Evolutionary conservation across 2,113 vertebrate genomes (phyloP).

Genomic region (Crocuta crocuta): DNA sequence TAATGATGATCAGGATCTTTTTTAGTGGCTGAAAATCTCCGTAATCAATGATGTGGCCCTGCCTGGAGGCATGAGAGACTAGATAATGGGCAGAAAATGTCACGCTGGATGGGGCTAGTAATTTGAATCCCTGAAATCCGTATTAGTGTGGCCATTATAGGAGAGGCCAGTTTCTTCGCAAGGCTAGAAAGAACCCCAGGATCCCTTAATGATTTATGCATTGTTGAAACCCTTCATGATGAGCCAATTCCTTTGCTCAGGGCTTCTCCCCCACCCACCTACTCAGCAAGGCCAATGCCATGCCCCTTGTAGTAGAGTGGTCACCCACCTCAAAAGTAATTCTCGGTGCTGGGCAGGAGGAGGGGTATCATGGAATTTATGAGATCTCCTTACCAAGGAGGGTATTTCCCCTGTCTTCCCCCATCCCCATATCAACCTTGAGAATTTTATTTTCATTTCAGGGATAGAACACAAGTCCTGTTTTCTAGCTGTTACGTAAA

Average conservation of each 20-base stretch:
- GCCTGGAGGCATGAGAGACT: constrained; percentile 69
- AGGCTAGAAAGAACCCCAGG: constrained; percentile 2
- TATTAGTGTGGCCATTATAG: constrained; percentile 51
- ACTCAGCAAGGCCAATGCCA: not conserved
- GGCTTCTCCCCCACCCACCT: not conserved
- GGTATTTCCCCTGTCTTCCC: not conserved
- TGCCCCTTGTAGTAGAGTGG: not conserved
- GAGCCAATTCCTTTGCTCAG: not conserved
- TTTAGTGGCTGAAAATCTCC: constrained; percentile 63
- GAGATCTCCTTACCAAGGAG: not conserved
- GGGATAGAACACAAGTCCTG: not conserved
- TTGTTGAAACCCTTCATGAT: not conserved
- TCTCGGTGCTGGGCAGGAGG: not conserved
- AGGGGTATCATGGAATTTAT: not conserved
- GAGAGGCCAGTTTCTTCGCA: constrained; percentile 34
- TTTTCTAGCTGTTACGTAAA: not conserved
- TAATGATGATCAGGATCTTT: constrained; percentile 71
- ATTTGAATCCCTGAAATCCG: constrained; percentile 70
- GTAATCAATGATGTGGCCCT: constrained; percentile 73
- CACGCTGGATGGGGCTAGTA: constrained; percentile 45
- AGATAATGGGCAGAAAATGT: constrained; percentile 68
- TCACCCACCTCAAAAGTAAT: not conserved
- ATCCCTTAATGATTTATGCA: not conserved
- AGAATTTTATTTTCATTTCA: not conserved
- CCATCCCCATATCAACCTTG: not conserved